Evolutionary conservation across 2,113 vertebrate species (phyloP).

Genomic region (Poecilia latipinna): DNA sequence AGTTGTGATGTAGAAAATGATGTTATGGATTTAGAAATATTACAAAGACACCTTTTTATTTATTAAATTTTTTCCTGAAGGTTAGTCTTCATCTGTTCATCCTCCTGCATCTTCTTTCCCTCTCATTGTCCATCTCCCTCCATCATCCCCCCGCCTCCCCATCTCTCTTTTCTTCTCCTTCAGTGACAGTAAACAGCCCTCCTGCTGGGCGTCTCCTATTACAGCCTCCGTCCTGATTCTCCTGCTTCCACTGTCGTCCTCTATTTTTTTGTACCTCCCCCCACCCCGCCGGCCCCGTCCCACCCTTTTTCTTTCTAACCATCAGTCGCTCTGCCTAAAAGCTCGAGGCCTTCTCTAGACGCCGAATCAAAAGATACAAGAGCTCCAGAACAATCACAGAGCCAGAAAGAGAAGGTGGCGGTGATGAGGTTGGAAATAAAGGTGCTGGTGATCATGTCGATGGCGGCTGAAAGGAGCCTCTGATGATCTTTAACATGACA

Average conservation of each 20-base stretch:
- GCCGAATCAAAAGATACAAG: slow-evolving; percentile 72
- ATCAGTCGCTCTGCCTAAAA: slow-evolving; percentile 74
- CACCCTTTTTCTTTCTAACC: slow-evolving; percentile 30
- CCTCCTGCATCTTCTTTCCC: slow-evolving; percentile 34
- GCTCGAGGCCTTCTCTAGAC: slow-evolving; percentile 69
- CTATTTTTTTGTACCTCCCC: slow-evolving; percentile 10
- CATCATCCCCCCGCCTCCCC: slow-evolving; percentile 8
- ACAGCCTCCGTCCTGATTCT: slow-evolving; percentile 69
- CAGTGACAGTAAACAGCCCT: slow-evolving; percentile 68
- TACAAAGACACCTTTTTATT: slow-evolving; percentile 17
- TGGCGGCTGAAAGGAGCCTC: slow-evolving; percentile 4
- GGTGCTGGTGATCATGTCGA: slow-evolving; percentile 11
- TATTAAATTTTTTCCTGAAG: slow-evolving; percentile 14
- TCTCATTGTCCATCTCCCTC: slow-evolving; percentile 43
- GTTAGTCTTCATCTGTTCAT: slow-evolving; percentile 38
- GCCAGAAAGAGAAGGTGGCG: slow-evolving; percentile 35
- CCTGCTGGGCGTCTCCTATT: slow-evolving; percentile 79
- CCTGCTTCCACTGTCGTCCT: slow-evolving; percentile 40
- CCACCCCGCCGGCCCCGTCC: too few species aligned
- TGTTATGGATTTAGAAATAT: not conserved
- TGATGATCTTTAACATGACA: slow-evolving; percentile 46
- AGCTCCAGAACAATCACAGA: slow-evolving; percentile 65
- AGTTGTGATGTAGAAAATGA: not conserved
- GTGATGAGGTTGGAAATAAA: slow-evolving; percentile 41
- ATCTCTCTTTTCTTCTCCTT: slow-evolving; percentile 59